Percentiles rank a stretch among this genome's conserved stretches.
These are phyloP conservation scores for Nomada lathburiana DNA, from an alignment of 2,888 invertebrate genomes.

Conservation along the genomic window DNA sequence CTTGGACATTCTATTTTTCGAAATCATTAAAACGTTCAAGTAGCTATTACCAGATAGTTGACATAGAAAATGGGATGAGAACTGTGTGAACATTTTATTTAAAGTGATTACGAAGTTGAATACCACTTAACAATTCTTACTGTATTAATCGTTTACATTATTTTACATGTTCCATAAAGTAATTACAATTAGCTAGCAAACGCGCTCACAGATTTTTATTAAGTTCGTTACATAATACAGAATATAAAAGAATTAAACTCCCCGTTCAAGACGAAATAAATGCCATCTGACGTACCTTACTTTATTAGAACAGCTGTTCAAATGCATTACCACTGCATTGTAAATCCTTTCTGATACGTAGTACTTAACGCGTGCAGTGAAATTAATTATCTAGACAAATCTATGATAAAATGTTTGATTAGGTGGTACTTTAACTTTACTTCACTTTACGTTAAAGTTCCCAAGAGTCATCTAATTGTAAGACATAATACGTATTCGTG, in stretches of 20 bases:
- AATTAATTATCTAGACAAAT: conserved; percentile 13
- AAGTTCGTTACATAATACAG: no score
- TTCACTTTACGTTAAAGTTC: background rate
- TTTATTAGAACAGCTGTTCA: background rate
- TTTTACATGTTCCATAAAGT: no score
- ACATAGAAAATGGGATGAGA: no score
- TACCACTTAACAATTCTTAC: background rate
- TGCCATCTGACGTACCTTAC: background rate
- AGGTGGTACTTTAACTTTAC: background rate
- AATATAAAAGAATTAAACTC: no score
- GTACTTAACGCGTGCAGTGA: background rate
- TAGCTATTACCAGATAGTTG: no score
- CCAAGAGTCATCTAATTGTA: background rate
- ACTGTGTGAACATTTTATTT: no score
- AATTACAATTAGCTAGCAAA: no score
- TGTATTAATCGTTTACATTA: no score
- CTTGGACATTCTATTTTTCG: no score
- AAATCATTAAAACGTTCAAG: no score
- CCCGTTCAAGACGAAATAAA: background rate
- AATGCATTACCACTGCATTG: background rate
- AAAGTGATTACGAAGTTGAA: no score
- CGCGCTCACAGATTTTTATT: no score
- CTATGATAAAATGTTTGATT: conserved; percentile 11
- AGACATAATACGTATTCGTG: background rate
- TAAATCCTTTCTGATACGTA: conserved; percentile 7